These are phyloP conservation scores for Eulithis prunata DNA, from an alignment of 2,888 invertebrate genomes.

Conservation along the genomic window DNA sequence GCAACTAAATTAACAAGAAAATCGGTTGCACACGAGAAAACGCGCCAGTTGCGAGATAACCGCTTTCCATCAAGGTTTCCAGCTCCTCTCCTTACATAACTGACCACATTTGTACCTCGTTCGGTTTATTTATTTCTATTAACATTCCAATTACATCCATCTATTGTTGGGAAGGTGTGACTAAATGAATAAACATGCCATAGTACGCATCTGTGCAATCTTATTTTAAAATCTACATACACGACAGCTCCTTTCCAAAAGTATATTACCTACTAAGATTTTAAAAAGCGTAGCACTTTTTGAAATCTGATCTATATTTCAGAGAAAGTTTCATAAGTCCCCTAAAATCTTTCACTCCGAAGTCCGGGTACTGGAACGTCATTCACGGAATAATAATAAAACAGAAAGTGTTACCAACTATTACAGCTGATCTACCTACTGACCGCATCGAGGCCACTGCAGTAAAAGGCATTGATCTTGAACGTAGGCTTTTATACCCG, in stretches of 20 bases:
- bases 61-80: slow-evolving; percentile 35
- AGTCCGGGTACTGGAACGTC: too few relatives aligned
- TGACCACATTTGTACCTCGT: slow-evolving; percentile 16
- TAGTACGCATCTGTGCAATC: slow-evolving; percentile 5
- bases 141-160: slow-evolving; percentile 8
- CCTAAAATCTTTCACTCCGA: too few relatives aligned
- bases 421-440: slow-evolving; percentile 16
- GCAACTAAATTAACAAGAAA: slow-evolving; percentile 21
- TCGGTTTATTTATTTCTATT: slow-evolving; percentile 12
- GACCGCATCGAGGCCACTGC: slow-evolving; percentile 36
- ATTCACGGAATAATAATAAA: background rate
- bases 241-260: too few relatives aligned
- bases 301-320: too few relatives aligned
- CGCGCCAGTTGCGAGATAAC: slow-evolving; percentile 31
- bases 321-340: too few relatives aligned
- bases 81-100: slow-evolving; percentile 31
- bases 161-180: slow-evolving; percentile 7
- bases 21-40: slow-evolving; percentile 28
- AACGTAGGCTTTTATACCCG: slow-evolving; percentile 31
- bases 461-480: slow-evolving; percentile 44
- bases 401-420: slow-evolving; percentile 12
- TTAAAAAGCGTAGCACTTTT: too few relatives aligned
- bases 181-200: too few relatives aligned
- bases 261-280: too few relatives aligned
- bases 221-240: too few relatives aligned